Conservation (phyloP, 2,113 vertebrate genomes). For the Ceyx cyanopectus region DNA sequence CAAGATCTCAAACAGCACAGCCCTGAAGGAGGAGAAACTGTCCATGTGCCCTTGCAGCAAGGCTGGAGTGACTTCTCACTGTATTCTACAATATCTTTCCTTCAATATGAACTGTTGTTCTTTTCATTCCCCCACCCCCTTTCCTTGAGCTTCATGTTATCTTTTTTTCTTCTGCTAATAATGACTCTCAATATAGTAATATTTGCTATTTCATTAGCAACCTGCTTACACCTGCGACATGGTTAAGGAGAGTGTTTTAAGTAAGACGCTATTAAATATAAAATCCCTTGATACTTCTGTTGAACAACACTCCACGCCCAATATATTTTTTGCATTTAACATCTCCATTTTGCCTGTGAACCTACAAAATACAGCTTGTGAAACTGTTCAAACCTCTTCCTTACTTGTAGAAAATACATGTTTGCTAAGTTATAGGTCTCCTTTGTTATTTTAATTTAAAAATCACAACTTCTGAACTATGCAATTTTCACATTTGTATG, state of each 20-base stretch:
- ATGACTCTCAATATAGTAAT: neutral
- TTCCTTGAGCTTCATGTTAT: neutral
- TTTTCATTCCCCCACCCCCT: neutral
- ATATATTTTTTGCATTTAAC: neutral
- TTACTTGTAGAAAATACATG: neutral
- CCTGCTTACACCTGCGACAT: neutral
- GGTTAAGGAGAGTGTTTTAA: neutral
- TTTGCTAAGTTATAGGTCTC: neutral
- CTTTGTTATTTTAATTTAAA: neutral
- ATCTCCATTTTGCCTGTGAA: neutral
- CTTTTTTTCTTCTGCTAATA: neutral
- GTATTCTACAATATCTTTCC: neutral
- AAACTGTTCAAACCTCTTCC: neutral
- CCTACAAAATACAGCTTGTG: neutral
- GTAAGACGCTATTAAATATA: neutral
- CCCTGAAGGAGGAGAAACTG: neutral
- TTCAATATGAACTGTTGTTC: neutral
- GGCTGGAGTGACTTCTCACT: neutral
- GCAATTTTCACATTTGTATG: neutral
- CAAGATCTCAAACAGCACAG: neutral
- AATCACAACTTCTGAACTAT: rapidly evolving
- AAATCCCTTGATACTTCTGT: neutral
- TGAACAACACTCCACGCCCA: neutral
- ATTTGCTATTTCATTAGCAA: neutral
- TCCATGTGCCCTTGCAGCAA: rapidly evolving